These are phyloP conservation scores for Okamejei kenojei DNA, from an alignment of 2,797 vertebrate species.

Conservation along the genomic window DNA sequence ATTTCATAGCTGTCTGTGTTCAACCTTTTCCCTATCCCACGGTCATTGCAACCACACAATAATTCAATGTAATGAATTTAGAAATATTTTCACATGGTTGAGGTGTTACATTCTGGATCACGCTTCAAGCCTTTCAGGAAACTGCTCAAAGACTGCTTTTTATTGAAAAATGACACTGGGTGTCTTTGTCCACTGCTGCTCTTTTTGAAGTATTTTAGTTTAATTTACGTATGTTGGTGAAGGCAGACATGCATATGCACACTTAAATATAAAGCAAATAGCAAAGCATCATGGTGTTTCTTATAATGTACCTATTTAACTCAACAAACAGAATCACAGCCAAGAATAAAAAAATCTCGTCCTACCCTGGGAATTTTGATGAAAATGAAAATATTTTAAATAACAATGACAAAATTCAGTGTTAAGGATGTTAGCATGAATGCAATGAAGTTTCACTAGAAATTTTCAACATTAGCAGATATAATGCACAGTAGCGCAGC, in stretches of 20 bases:
- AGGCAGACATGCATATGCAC: not conserved
- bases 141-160: not conserved
- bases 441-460: too few relatives aligned
- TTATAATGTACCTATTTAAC: not conserved
- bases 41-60: slow-evolving; percentile 11
- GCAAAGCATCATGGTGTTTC: not conserved
- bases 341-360: not conserved
- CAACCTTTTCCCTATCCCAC: slow-evolving; percentile 5
- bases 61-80: slow-evolving; percentile 23
- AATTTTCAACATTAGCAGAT: too few relatives aligned
- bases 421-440: too few relatives aligned
- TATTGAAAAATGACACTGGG: not conserved
- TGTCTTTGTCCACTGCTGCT: not conserved
- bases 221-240: not conserved
- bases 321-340: not conserved
- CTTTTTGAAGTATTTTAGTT: not conserved
- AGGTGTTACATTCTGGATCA: not conserved
- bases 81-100: slow-evolving; percentile 19
- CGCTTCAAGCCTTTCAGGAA: not conserved
- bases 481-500: too few relatives aligned
- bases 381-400: not conserved
- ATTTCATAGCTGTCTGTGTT: not conserved
- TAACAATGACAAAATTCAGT: not conserved
- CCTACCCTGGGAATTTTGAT: not conserved
- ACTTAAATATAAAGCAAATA: not conserved